Evolutionary conservation across 2,888 invertebrate genomes (phyloP).

Genomic region (Danaus chrysippus): DNA sequence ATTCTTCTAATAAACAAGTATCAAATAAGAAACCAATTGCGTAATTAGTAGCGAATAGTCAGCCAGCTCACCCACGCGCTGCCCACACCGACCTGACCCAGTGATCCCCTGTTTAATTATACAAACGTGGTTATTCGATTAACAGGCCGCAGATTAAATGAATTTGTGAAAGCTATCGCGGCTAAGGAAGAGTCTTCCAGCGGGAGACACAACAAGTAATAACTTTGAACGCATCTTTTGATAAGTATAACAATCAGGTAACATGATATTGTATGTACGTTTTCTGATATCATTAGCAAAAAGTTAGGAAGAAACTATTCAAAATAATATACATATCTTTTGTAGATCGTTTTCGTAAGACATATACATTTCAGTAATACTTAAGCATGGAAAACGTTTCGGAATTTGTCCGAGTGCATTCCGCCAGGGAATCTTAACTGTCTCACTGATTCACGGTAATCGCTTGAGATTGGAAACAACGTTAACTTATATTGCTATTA

Average conservation of each 20-base stretch:
- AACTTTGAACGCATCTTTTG: too few relatives aligned
- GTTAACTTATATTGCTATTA: not conserved
- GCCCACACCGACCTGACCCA: conserved; percentile 35
- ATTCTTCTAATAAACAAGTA: conserved; percentile 6
- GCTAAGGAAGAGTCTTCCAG: too few relatives aligned
- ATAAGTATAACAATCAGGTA: too few relatives aligned
- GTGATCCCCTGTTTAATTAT: conserved; percentile 33
- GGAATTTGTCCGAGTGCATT: conserved; percentile 1
- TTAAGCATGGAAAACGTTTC: not conserved
- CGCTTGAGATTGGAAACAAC: not conserved
- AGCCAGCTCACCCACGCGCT: conserved; percentile 32
- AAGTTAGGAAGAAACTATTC: too few relatives aligned
- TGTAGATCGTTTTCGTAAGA: too few relatives aligned
- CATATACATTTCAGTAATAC: not conserved
- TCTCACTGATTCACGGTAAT: not conserved
- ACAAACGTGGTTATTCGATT: conserved; percentile 27
- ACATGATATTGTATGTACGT: too few relatives aligned
- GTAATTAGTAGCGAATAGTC: conserved; percentile 28
- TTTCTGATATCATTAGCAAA: too few relatives aligned
- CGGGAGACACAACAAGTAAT: too few relatives aligned
- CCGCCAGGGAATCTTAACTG: conserved; percentile 6
- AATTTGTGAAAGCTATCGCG: not conserved
- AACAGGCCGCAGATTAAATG: conserved; percentile 20
- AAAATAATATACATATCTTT: too few relatives aligned
- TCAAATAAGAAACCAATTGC: conserved; percentile 21